Evolutionary conservation across 2,888 invertebrate genomes (phyloP), one percentile per base, ranked within the genome.

Genomic region (Melipona beecheii): DNA sequence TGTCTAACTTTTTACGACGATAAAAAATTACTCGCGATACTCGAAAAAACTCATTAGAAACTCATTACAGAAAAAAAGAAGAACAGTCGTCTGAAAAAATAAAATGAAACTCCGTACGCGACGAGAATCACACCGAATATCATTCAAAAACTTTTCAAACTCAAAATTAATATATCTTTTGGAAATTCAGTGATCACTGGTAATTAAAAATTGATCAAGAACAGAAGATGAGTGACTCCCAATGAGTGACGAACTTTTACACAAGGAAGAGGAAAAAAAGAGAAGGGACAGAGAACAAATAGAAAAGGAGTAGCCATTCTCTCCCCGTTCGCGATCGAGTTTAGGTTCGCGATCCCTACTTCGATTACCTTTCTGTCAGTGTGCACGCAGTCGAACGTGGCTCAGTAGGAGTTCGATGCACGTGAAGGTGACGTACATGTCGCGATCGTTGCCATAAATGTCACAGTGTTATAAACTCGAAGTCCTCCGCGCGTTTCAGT

Each of bases 321-420:
- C 43, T 1, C 85, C 82, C 77, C 79, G 15, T 36, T 83, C 75
- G 31, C 54, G 79, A 65, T 75, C 85, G 72, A 68, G 77, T 80
- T 80, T 80, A 85, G 69, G 82, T 76, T 60, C 36, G 56, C 60
- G 68, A 83, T 83, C 85, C 79, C 86, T 83, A 83, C 86, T 76
- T 79, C 76, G 69, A 69, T 82, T 66, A 68, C 60, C 68, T 85
- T 78, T 75, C 52, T 83, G 85, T 80, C 80, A 83, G 69, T 75
- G 62, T 74, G 27, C 74, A 43, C 52, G 75, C 43, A 56, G 56
- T 74, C 70, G 72, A 79, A 75, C 81, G 68, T 52, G 54, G 64
- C 64, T 75, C 86, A 87, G 86, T 87, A 72, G 77, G 79, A 64
- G 81, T 84, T 81, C 75, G 78, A 64, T 77, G 64, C 75, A 84